phyloP scores from a whole-genome alignment of 1,140 invertebrate genomes.

The Drosophila auraria region DNA sequence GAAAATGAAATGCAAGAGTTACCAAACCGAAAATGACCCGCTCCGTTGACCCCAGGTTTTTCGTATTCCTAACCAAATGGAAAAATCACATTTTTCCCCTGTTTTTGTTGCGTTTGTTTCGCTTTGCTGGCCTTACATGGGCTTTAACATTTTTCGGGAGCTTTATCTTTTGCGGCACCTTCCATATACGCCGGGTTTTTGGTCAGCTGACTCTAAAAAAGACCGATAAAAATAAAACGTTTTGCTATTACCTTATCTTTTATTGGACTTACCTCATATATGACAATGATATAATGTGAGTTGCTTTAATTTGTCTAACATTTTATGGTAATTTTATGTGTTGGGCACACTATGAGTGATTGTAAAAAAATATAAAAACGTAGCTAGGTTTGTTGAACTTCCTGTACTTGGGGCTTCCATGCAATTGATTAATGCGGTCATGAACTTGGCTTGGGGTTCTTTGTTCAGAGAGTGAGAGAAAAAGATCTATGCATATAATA shows the following conservation, averaged over 20 bases:
- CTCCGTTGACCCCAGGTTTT: conserved; percentile 56
- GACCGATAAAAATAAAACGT: conserved; percentile 6
- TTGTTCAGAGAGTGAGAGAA: not conserved
- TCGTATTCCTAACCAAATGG: conserved; percentile 43
- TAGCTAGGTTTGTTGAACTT: conserved; percentile 62
- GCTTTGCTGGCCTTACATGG: conserved; percentile 65
- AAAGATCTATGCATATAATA: not conserved
- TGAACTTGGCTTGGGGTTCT: conserved; percentile 30
- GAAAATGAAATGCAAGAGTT: conserved; percentile 43
- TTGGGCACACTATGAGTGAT: conserved; percentile 8
- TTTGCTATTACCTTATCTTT: conserved; percentile 21
- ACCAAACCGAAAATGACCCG: conserved; percentile 58
- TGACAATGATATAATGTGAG: conserved; percentile 38
- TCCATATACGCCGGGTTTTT: conserved; percentile 20
- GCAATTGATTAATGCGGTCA: conserved; percentile 46
- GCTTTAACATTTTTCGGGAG: conserved; percentile 22
- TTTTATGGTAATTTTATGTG: conserved; percentile 52
- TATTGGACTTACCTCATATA: conserved; percentile 19
- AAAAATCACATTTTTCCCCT: conserved; percentile 30
- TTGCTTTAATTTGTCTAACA: conserved; percentile 34
- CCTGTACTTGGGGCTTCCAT: conserved; percentile 34
- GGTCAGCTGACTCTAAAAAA: conserved; percentile 2
- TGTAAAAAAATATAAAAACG: conserved; percentile 13
- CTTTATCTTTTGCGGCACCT: conserved; percentile 15
- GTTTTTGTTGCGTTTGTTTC: conserved; percentile 26